Base-by-base conservation (phyloP, 2,113 vertebrate species). In the Ceyx cyanopectus region DNA sequence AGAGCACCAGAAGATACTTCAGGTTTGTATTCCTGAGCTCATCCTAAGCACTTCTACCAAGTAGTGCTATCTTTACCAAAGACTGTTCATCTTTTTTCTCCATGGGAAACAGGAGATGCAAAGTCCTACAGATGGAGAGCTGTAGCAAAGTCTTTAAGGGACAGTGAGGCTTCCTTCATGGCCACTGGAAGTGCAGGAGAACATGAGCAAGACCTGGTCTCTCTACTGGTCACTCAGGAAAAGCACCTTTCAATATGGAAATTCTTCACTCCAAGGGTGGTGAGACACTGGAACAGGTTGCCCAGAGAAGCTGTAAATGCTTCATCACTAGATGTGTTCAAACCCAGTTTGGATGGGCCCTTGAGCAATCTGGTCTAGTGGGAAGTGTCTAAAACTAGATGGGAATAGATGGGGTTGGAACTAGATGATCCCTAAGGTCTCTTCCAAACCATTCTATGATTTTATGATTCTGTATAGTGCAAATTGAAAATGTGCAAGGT, bases 401-500 rank as follows among this genome's bases (percentile, higher is more conserved):
- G 48, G 50, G 24, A 50, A 21, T 50, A 50, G 48, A 50, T 50
- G 48, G 22, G 24, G 50, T 26, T 51, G 24, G 50, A 51, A 51
- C 24, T 13, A 51, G 24, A 51, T 51, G 50, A 51, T 51, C 23
- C 26, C 50, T 26, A 51, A 51, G 13, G 50, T 51, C 50, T 23
- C 50, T 51, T 51, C 24, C 50, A 51, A 51, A 26, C 24, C 50
- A 51, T 51, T 51, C 50, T 51, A 51, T 26, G 50, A 51, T 51
- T 51, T 24, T 51, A 51, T 26, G 50, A 51, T 24, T 51, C 45
- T 24, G 1, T 11, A 40, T 4, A 0, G 0, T 27, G 27, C 37
- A 79, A 62, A 63, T 2, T 57, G 58, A 50, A 81, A 89, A 81
- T 1, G 2, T 5, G 3, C 0, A 0, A 63, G 14, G n/a, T 16